These are phyloP conservation scores for Phymorhynchus buccinoides DNA, from an alignment of 1,140 invertebrate genomes.

Conservation along the genomic window DNA sequence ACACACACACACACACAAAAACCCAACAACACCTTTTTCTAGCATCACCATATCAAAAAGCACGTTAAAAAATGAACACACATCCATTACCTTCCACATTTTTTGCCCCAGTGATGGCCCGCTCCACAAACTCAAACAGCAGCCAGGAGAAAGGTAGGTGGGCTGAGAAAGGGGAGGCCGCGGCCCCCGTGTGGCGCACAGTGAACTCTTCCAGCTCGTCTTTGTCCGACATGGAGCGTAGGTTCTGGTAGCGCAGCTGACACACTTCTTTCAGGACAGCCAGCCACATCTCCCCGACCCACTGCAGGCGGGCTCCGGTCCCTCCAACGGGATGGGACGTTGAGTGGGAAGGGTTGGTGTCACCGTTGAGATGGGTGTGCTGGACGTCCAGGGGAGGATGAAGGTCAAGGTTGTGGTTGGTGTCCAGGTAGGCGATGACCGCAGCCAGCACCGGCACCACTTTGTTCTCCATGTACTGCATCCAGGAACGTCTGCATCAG, in stretches of 20 bases:
- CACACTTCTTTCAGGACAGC: neutral
- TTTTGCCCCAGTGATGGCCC: constrained; percentile 1
- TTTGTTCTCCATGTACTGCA: constrained; percentile 56
- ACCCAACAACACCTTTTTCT: neutral
- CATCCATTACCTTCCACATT: neutral
- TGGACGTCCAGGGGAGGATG: constrained; percentile 13
- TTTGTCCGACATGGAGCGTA: constrained; percentile 45
- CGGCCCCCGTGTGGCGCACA: constrained; percentile 41
- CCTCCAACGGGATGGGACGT: neutral
- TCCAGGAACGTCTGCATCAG: constrained; percentile 48
- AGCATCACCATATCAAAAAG: neutral
- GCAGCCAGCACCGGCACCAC: constrained; percentile 59
- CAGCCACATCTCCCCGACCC: constrained; percentile 22
- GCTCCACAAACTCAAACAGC: constrained; percentile 52
- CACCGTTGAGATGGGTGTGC: neutral
- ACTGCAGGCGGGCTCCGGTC: neutral
- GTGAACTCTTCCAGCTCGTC: constrained; percentile 51
- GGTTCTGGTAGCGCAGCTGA: constrained; percentile 41
- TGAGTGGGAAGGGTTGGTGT: neutral
- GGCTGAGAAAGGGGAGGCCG: constrained; percentile 36
- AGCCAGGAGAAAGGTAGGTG: constrained; percentile 62
- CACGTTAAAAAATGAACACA: neutral
- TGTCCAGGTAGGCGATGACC: constrained; percentile 61
- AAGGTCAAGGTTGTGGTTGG: constrained; percentile 61
- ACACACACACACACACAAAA: neutral